These are phyloP conservation scores for Petrocephalus zakoni DNA, from an alignment of 2,113 vertebrate genomes.

Conservation along the genomic window DNA sequence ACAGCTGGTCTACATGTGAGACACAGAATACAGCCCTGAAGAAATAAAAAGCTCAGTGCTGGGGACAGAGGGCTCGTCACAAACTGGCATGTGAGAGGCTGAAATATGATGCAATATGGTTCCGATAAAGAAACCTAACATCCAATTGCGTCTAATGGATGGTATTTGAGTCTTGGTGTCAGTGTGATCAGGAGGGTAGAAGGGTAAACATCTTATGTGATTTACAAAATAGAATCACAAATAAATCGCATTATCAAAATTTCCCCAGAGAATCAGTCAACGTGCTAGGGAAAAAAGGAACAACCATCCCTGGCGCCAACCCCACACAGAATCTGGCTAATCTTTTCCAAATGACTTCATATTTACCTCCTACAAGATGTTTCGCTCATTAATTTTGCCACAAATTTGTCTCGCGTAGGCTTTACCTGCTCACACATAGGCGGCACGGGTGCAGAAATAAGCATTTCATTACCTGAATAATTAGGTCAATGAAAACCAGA, in stretches of 20 bases:
- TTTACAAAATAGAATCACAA: conserved; percentile 4
- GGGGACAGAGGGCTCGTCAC: neutral
- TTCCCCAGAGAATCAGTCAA: conserved; percentile 6
- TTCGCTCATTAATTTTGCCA: conserved; percentile 80
- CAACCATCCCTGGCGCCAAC: neutral
- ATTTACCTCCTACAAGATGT: conserved; percentile 60
- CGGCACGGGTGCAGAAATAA: conserved; percentile 82
- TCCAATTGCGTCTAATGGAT: neutral
- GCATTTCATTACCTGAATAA: conserved; percentile 87
- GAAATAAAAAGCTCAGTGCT: neutral
- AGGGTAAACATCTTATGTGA: neutral
- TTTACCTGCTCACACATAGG: conserved; percentile 76
- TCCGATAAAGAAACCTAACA: neutral
- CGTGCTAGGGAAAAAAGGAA: neutral
- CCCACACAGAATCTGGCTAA: conserved; percentile 2
- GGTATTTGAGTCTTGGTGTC: neutral
- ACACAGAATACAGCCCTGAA: neutral
- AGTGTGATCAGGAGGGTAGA: neutral
- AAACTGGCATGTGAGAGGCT: neutral
- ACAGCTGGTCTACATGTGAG: neutral
- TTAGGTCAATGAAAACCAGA: conserved; percentile 86
- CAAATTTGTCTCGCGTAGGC: conserved; percentile 67
- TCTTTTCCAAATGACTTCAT: conserved; percentile 20
- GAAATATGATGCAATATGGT: neutral
- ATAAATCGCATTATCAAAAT: conserved; percentile 13